Evolutionary conservation across 2,888 invertebrate genomes (phyloP).

Genomic region (Cryptocephalus primarius): DNA sequence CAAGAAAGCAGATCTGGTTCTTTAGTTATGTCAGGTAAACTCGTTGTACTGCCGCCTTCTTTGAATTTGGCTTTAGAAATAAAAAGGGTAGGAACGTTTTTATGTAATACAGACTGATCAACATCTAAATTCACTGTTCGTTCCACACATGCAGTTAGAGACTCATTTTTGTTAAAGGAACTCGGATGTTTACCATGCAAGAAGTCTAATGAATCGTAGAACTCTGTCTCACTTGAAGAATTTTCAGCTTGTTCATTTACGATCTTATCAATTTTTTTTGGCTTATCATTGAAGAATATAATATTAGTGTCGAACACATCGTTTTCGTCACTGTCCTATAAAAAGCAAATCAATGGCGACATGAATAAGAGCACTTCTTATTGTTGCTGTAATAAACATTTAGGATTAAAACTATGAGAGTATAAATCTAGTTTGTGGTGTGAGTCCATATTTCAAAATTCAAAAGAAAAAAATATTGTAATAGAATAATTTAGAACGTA

Average conservation of each 20-base stretch:
- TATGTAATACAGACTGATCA: constrained; percentile 4
- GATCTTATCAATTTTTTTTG: constrained; percentile 11
- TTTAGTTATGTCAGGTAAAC: constrained; percentile 10
- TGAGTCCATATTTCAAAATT: no score
- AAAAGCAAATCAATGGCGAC: constrained; percentile 8
- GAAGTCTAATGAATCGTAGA: constrained; percentile 27
- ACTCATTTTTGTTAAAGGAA: constrained; percentile 9
- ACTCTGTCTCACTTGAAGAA: constrained; percentile 31
- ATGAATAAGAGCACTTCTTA: constrained; percentile 1
- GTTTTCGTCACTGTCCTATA: constrained; percentile 27
- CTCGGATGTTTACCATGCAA: constrained; percentile 21
- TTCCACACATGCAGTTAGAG: constrained; percentile 23
- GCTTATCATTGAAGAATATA: constrained; percentile 23
- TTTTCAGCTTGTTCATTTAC: constrained; percentile 18
- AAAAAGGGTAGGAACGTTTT: constrained; percentile 1
- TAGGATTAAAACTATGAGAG: no score
- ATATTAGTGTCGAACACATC: constrained; percentile 27
- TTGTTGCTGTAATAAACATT: no score
- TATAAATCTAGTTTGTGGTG: no score
- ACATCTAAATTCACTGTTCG: constrained; percentile 4
- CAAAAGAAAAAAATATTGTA: no score
- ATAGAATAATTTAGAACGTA: no score
- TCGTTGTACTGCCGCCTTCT: background rate
- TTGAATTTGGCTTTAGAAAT: background rate
- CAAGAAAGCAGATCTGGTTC: constrained; percentile 10